These are phyloP conservation scores for Stenopsyche tienmushanensis DNA, from an alignment of 1,140 invertebrate genomes.

Conservation along the genomic window DNA sequence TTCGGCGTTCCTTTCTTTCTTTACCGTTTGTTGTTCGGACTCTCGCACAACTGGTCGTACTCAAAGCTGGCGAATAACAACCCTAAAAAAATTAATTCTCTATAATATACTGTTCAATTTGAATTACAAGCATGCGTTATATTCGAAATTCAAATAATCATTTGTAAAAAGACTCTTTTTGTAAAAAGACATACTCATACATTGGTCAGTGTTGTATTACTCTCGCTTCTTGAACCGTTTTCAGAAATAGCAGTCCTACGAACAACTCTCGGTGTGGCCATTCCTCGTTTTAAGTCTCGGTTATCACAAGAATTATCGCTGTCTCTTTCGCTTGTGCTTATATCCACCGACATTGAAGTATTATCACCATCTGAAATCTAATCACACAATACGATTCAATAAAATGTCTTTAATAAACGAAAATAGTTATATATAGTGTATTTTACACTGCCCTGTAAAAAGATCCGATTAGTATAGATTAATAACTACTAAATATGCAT, in stretches of 20 bases:
- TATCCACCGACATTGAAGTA: constrained; percentile 45
- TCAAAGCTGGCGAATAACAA: constrained; percentile 66
- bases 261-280: not conserved
- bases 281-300: constrained; percentile 41
- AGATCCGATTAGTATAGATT: too few relatives aligned
- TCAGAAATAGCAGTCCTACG: constrained; percentile 27
- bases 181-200: constrained; percentile 47
- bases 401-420: not conserved
- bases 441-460: too few relatives aligned
- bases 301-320: constrained; percentile 52
- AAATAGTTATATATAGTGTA: too few relatives aligned
- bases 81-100: constrained; percentile 54
- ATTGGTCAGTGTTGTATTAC: constrained; percentile 58
- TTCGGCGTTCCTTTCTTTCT: constrained; percentile 73
- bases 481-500: too few relatives aligned
- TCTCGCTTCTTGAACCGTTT: constrained; percentile 44
- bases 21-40: constrained; percentile 68
- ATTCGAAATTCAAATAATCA: too few relatives aligned
- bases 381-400: constrained; percentile 20
- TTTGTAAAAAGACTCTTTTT: not conserved
- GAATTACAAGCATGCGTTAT: not conserved
- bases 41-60: constrained; percentile 60
- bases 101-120: not conserved
- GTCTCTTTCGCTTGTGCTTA: constrained; percentile 53
- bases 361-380: constrained; percentile 45